These are phyloP conservation scores for Endotricha flammealis DNA, from an alignment of 2,888 invertebrate genomes.

Conservation along the genomic window DNA sequence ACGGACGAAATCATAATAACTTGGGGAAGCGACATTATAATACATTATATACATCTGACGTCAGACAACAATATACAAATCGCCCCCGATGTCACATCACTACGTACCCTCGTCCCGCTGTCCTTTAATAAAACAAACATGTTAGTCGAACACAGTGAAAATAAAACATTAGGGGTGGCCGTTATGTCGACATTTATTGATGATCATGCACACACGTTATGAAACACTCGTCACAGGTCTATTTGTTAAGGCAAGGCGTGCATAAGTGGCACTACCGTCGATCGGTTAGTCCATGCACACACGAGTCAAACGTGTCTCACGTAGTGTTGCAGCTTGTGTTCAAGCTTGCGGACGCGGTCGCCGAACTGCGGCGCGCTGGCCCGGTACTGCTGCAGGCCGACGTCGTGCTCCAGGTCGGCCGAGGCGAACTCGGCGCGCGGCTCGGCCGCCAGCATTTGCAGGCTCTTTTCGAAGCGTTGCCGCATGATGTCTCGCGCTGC, in stretches of 20 bases:
- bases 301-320: slow-evolving; percentile 55
- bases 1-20: slow-evolving; percentile 3
- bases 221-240: slow-evolving; percentile 1
- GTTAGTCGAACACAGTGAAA: slow-evolving; percentile 27
- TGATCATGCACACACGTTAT: slow-evolving; percentile 29
- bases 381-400: slow-evolving; percentile 88
- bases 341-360: slow-evolving; percentile 90
- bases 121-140: slow-evolving; percentile 13
- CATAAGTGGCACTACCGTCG: slow-evolving; percentile 5
- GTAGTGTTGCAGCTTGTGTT: slow-evolving; percentile 64
- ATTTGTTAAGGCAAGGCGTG: slow-evolving; percentile 8
- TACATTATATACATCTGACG: slow-evolving; percentile 3
- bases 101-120: background rate
- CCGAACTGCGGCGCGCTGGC: slow-evolving; percentile 91
- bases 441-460: slow-evolving; percentile 90
- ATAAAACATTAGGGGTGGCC: slow-evolving; percentile 18
- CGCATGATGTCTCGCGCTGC: slow-evolving; percentile 81
- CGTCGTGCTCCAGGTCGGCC: slow-evolving; percentile 87
- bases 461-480: slow-evolving; percentile 90
- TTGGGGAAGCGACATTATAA: background rate
- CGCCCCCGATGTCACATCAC: background rate
- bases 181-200: slow-evolving; percentile 17
- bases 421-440: slow-evolving; percentile 80
- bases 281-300: slow-evolving; percentile 48
- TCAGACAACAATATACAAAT: background rate